phyloP scores from a whole-genome alignment of 2,113 vertebrate genomes.

The Halcyon senegalensis region DNA sequence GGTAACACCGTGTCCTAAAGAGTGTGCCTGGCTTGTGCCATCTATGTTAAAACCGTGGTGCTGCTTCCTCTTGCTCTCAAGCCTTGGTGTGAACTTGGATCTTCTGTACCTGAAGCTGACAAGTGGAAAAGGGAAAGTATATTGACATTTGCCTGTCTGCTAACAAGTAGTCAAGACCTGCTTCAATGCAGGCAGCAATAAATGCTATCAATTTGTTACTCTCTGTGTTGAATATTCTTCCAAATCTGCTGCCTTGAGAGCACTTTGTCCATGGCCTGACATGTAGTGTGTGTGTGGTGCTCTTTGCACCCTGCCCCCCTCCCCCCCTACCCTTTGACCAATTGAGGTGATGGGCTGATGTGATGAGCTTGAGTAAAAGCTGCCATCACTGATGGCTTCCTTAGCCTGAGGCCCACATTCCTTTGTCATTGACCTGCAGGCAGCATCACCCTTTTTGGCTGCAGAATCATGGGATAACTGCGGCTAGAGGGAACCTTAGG shows the following conservation, averaged over 20 bases:
- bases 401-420: not conserved
- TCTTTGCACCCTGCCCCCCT: not conserved
- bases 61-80: not conserved
- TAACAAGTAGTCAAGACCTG: not conserved
- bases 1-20: not conserved
- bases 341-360: not conserved
- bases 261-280: not conserved
- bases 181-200: not conserved
- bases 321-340: accelerated
- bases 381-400: not conserved
- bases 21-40: not conserved
- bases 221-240: not conserved
- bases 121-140: not conserved
- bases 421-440: not conserved
- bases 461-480: not conserved
- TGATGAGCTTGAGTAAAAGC: not conserved
- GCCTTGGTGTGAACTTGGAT: not conserved
- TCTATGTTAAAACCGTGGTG: accelerated
- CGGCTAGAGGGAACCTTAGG: not conserved
- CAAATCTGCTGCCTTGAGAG: not conserved
- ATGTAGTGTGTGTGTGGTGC: accelerated
- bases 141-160: not conserved
- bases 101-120: not conserved
- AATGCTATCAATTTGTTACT: not conserved
- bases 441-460: not conserved